phyloP scores from a whole-genome alignment of 2,797 vertebrate genomes.

The Enteromius argenteus region DNA sequence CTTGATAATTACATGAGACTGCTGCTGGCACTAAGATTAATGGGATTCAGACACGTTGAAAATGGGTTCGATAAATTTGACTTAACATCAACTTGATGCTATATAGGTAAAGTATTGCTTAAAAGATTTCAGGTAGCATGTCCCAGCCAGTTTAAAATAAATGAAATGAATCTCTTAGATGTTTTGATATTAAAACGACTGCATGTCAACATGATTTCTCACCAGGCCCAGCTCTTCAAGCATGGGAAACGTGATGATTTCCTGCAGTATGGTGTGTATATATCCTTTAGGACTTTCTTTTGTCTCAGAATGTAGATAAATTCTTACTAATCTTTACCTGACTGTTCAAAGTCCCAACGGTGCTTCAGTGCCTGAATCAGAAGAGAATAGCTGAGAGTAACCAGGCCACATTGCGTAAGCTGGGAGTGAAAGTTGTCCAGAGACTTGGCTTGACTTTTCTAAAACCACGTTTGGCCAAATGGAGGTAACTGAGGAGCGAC shows the following conservation, averaged over 20 bases:
- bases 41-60: background rate
- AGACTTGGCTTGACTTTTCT: constrained; percentile 92
- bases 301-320: background rate
- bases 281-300: background rate
- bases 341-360: constrained; percentile 77
- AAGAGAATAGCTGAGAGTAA: constrained; percentile 85
- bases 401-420: constrained; percentile 88
- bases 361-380: constrained; percentile 85
- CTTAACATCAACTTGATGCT: background rate
- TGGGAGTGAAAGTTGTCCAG: constrained; percentile 91
- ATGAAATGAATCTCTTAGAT: background rate
- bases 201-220: constrained; percentile 51
- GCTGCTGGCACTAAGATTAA: constrained; percentile 5
- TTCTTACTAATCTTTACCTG: background rate
- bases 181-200: background rate
- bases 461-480: constrained; percentile 90
- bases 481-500: constrained; percentile 83
- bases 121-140: background rate
- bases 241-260: constrained; percentile 95
- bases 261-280: constrained; percentile 88
- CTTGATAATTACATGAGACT: background rate
- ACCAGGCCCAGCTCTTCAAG: constrained; percentile 94
- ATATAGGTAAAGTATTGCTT: background rate
- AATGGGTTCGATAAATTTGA: constrained; percentile 6
- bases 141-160: background rate